Conservation (phyloP, 2,888 invertebrate genomes). For the Celastrina argiolus region DNA sequence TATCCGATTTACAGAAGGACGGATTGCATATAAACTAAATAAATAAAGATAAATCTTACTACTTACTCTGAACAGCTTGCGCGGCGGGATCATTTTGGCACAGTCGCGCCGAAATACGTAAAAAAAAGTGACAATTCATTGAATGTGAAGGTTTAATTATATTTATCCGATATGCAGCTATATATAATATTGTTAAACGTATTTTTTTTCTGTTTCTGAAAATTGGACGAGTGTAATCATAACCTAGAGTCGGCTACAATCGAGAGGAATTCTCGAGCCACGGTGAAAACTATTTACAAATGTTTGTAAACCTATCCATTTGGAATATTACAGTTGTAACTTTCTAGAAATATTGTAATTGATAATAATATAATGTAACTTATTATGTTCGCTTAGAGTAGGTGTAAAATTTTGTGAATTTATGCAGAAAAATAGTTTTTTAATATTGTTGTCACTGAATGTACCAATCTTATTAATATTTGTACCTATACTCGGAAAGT, state of each 20-base stretch:
- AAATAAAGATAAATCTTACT: neutral
- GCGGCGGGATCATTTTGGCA: neutral
- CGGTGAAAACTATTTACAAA: constrained; percentile 20
- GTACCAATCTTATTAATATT: constrained; percentile 76
- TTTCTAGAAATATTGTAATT: constrained; percentile 70
- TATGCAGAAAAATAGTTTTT: constrained; percentile 77
- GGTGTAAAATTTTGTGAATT: constrained; percentile 75
- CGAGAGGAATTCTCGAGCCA: constrained; percentile 1
- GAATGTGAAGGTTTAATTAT: neutral
- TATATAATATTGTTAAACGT: neutral
- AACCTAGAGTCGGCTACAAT: neutral
- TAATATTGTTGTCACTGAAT: constrained; percentile 78
- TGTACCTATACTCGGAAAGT: constrained; percentile 78
- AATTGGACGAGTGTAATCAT: neutral
- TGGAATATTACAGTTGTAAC: constrained; percentile 65
- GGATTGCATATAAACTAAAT: neutral
- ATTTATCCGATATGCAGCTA: neutral
- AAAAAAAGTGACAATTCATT: neutral
- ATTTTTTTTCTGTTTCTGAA: neutral
- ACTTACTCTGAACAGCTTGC: no score
- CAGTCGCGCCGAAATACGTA: neutral
- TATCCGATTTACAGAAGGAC: neutral
- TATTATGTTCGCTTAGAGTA: constrained; percentile 75
- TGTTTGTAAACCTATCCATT: constrained; percentile 40
- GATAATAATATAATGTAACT: constrained; percentile 51